Conservation (phyloP, 2,797 vertebrate species). For the Rallus crepitans region DNA sequence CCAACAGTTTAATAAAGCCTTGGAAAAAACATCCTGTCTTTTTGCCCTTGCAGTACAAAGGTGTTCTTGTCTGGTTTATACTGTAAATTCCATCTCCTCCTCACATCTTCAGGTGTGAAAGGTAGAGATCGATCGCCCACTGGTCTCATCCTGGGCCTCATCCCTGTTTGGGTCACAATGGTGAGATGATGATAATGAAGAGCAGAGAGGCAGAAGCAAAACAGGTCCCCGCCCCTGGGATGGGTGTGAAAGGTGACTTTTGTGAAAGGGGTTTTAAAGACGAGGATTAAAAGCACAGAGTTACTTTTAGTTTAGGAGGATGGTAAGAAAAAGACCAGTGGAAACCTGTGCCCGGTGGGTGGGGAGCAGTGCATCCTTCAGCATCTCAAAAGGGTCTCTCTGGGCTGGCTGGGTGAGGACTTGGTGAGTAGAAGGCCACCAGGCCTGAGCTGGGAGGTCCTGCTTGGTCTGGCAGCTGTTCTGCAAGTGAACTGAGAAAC, state of each 20-base stretch:
- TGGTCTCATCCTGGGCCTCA: not conserved
- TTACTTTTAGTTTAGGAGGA: not conserved
- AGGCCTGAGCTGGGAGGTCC: not conserved
- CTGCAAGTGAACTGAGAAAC: not conserved
- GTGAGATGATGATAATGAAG: not conserved
- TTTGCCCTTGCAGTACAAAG: not conserved
- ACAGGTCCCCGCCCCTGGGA: not conserved
- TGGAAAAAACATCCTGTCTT: not conserved
- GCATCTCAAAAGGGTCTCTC: not conserved
- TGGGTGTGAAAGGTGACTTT: not conserved
- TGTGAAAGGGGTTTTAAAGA: not conserved
- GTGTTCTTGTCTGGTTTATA: not conserved
- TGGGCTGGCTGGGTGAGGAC: not conserved
- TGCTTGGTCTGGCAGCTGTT: not conserved
- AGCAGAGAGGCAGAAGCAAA: not conserved
- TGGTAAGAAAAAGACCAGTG: not conserved
- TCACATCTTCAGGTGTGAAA: not conserved
- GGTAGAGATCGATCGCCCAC: not conserved
- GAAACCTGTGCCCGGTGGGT: not conserved
- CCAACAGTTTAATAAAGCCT: not conserved
- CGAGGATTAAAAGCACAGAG: not conserved
- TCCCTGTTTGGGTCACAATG: accelerated
- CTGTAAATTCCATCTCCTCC: not conserved
- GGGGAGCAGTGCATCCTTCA: not conserved
- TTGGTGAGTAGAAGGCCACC: not conserved